Base-by-base conservation (phyloP, 2,888 invertebrate species). In the Neoitamus cyanurus region DNA sequence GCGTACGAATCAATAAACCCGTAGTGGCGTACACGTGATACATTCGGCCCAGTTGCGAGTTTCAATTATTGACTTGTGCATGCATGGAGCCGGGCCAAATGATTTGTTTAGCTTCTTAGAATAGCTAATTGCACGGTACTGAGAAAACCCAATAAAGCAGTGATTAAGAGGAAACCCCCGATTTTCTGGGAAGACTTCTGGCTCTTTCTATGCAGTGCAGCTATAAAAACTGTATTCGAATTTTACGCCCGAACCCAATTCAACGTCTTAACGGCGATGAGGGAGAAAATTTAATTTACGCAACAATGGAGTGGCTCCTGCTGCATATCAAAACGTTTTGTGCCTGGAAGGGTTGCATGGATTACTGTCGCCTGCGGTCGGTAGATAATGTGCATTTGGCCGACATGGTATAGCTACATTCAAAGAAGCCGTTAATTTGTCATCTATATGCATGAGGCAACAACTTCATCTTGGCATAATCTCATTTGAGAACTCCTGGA, bases 61-160 rank as follows among this genome's bases (percentile, higher is more conserved):
- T 80, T 68, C 48, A 31, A 80, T 68, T 80, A 80, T 48, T 48
- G 36, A 73, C 80, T 73, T 13, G 58, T 25, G 70, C 42, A 73
- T 73, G 72, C 72, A 5, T 30, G 75, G 73, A 73, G 58, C 37
- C 31, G 37, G 36, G 9, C 42, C 31, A 69, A n/a, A 83, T 68
- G 69, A 84, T 84, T 85, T 85, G 85, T 85, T 85, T 85, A 84
- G 75, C 28, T 85, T 85, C 85, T 46, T 75, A 75, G 85, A 85
- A 85, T 82, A 83, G 80, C 84, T 80, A 85, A 72, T 75, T 77
- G 46, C 75, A 20, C 13, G 84, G 75, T 84, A 84, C 83, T 42
- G 80, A 58, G 73, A 85, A 83, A 85, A 82, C 70, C 82, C 84
- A 75, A 84, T 84, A 82, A 85, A 85, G 85, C 82, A 75, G 84